phyloP scores from a whole-genome alignment of 2,797 vertebrate genomes.

The Danio tinwini region DNA sequence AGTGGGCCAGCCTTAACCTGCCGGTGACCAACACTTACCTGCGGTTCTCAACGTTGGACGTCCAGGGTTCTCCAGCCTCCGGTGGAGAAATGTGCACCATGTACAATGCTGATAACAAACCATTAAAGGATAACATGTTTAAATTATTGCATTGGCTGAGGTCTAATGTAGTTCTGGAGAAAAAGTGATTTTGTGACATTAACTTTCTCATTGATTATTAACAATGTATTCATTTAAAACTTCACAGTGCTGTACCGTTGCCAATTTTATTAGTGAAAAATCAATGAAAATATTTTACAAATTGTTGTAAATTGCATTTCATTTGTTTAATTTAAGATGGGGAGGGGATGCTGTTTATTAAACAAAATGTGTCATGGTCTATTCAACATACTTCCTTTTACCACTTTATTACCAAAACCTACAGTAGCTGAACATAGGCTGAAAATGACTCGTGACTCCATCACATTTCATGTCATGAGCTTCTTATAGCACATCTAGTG shows the following conservation, averaged over 20 bases:
- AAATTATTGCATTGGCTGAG: not conserved
- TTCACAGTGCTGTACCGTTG: not conserved
- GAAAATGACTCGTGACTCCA: not conserved
- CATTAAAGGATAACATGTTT: not conserved
- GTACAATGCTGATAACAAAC: not conserved
- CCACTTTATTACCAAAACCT: not conserved
- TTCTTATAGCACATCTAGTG: not conserved
- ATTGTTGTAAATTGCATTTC: not conserved
- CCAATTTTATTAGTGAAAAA: not conserved
- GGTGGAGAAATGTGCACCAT: too few relatives aligned
- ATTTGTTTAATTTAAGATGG: not conserved
- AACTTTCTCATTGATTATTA: constrained; percentile 8
- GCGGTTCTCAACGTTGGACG: too few relatives aligned
- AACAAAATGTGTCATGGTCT: not conserved
- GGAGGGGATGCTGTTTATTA: too few relatives aligned
- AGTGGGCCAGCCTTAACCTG: too few relatives aligned
- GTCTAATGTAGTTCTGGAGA: too few relatives aligned
- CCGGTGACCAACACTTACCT: too few relatives aligned
- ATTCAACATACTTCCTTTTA: not conserved
- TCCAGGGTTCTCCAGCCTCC: too few relatives aligned
- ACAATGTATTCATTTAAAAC: not conserved
- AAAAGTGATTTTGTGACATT: not conserved
- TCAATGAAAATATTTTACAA: not conserved
- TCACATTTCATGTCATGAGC: not conserved
- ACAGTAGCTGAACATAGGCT: not conserved